Conservation (phyloP, 2,113 vertebrate genomes). For the Lophura nycthemera region DNA sequence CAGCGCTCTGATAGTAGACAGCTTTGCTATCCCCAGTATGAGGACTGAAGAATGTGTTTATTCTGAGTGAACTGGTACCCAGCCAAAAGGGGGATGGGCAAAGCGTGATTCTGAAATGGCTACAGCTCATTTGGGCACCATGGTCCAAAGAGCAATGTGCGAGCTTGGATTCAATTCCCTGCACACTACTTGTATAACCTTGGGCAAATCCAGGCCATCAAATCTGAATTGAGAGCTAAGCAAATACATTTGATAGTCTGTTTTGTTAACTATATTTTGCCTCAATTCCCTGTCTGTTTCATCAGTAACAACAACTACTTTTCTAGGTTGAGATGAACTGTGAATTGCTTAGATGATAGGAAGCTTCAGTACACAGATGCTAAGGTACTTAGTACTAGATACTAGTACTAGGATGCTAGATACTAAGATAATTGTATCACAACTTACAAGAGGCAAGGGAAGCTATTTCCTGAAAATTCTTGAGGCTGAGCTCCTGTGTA, state of each 20-base stretch:
- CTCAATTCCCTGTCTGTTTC: neutral
- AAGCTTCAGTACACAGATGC: too few species aligned
- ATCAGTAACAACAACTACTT: neutral
- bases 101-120: neutral
- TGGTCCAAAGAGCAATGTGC: slow-evolving; percentile 6
- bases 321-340: neutral
- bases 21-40: neutral
- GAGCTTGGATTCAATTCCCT: neutral
- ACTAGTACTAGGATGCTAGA: too few species aligned
- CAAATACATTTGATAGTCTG: neutral
- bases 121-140: neutral
- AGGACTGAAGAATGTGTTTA: neutral
- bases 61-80: neutral
- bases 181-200: neutral
- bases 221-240: neutral
- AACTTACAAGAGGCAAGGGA: neutral
- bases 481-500: neutral
- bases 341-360: neutral
- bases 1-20: neutral
- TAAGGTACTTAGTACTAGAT: too few species aligned
- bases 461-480: neutral
- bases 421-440: neutral
- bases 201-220: neutral
- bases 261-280: neutral
- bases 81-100: neutral